Evolutionary conservation across 2,888 invertebrate genomes (phyloP).

Genomic region (Schizotus pectinicornis): DNA sequence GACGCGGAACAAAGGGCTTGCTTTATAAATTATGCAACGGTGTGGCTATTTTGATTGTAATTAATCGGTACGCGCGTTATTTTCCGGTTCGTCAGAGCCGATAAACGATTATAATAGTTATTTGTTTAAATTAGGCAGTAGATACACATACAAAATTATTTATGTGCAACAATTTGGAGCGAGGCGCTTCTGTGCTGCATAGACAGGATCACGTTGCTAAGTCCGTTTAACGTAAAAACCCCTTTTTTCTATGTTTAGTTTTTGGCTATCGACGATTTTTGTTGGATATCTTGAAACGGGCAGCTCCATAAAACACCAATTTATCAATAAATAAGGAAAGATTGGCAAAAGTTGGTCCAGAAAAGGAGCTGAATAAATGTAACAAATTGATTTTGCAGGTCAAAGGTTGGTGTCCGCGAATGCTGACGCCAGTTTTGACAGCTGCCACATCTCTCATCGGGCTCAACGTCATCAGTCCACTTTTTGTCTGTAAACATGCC

Average conservation of each 20-base stretch:
- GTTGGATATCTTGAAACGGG: no score
- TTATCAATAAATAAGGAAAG: slow-evolving; percentile 11
- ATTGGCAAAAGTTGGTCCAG: slow-evolving; percentile 1
- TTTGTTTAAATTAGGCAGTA: slow-evolving; percentile 12
- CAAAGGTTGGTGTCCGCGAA: slow-evolving; percentile 43
- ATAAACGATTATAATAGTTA: slow-evolving; percentile 15
- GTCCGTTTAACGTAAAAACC: no score
- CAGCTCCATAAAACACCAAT: slow-evolving; percentile 8
- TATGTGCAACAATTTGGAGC: no score
- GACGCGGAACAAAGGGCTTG: not conserved
- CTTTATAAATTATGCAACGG: slow-evolving; percentile 1
- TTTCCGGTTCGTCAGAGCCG: slow-evolving; percentile 6
- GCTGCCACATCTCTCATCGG: slow-evolving; percentile 44
- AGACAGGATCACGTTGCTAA: no score
- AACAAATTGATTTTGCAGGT: slow-evolving; percentile 49
- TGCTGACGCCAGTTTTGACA: slow-evolving; percentile 50
- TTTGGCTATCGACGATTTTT: no score
- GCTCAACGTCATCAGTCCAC: slow-evolving; percentile 31
- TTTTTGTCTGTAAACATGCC: slow-evolving; percentile 35
- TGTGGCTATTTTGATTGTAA: slow-evolving; percentile 8
- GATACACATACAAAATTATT: no score
- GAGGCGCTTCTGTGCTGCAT: no score
- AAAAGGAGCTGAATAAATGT: not conserved
- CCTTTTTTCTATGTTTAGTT: no score
- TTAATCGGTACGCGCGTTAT: slow-evolving; percentile 9